A percentile compares a stretch with the other conserved stretches of the same genome.
phyloP scores from a whole-genome alignment of 2,797 vertebrate species.

The Eurystomus glaucurus region DNA sequence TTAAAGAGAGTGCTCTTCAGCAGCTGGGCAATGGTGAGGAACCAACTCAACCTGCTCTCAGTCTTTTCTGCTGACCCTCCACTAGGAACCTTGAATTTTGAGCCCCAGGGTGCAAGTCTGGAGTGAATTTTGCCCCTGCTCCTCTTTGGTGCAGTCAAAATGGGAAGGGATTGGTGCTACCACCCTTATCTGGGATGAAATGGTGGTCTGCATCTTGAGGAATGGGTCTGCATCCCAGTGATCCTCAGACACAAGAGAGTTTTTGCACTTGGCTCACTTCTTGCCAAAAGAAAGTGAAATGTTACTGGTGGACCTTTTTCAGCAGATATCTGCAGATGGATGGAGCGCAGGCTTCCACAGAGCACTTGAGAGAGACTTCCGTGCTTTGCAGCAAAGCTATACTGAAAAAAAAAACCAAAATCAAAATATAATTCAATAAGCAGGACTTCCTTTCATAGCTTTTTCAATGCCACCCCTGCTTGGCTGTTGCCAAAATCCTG shows the following conservation, averaged over 20 bases:
- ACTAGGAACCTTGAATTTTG: neutral
- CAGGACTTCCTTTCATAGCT: rapidly evolving
- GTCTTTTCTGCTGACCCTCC: neutral
- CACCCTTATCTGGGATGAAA: neutral
- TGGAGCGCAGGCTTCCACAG: neutral
- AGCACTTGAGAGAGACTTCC: neutral
- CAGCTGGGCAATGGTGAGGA: neutral
- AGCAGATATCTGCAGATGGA: neutral
- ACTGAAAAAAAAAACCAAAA: neutral
- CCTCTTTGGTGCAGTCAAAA: neutral
- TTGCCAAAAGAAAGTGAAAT: neutral
- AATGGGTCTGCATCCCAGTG: neutral
- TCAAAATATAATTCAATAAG: rapidly evolving
- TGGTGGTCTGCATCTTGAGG: rapidly evolving
- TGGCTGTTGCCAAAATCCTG: neutral
- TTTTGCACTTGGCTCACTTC: neutral
- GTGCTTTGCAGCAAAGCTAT: neutral
- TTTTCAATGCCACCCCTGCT: neutral
- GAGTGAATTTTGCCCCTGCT: neutral
- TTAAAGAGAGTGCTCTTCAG: neutral
- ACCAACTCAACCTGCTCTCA: neutral
- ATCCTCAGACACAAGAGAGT: neutral
- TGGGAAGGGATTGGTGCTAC: neutral
- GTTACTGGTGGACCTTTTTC: neutral
- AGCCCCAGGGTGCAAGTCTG: neutral